Conservation (phyloP, 2,797 vertebrate species). For the Bradypodion ventrale region DNA sequence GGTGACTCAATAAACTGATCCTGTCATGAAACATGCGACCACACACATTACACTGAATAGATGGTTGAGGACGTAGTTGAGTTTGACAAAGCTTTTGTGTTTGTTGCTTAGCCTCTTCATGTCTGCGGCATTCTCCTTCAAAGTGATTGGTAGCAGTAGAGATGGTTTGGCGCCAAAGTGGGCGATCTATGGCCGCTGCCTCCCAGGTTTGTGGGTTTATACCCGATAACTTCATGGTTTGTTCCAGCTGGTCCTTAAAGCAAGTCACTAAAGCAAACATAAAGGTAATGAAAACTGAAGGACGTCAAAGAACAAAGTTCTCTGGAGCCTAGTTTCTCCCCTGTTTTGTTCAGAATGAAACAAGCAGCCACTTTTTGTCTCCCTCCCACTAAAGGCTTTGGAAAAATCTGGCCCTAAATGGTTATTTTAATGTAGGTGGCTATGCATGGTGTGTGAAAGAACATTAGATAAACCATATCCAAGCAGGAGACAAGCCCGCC, state of each 20-base stretch:
- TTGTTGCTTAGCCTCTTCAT: too few relatives aligned
- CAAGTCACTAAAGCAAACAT: not conserved
- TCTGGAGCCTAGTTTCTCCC: not conserved
- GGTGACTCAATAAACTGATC: too few relatives aligned
- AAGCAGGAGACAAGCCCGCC: constrained; percentile 23
- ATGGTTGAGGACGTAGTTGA: too few relatives aligned
- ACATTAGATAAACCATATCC: constrained; percentile 18
- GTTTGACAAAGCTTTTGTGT: too few relatives aligned
- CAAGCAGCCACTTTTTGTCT: not conserved
- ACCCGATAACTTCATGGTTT: too few relatives aligned
- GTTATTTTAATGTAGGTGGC: constrained; percentile 15
- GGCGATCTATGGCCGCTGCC: too few relatives aligned
- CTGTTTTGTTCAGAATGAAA: not conserved
- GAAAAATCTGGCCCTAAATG: constrained; percentile 8
- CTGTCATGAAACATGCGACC: too few relatives aligned
- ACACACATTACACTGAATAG: too few relatives aligned
- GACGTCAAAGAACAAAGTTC: not conserved
- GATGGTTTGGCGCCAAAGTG: too few relatives aligned
- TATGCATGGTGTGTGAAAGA: constrained; percentile 4
- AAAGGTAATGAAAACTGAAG: not conserved
- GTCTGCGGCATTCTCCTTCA: too few relatives aligned
- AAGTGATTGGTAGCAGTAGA: too few relatives aligned
- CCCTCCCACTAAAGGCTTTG: constrained; percentile 22
- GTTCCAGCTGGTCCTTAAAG: not conserved
- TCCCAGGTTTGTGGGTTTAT: too few relatives aligned